These are phyloP conservation scores for Noctua janthina DNA, from an alignment of 2,888 invertebrate genomes.

Conservation along the genomic window DNA sequence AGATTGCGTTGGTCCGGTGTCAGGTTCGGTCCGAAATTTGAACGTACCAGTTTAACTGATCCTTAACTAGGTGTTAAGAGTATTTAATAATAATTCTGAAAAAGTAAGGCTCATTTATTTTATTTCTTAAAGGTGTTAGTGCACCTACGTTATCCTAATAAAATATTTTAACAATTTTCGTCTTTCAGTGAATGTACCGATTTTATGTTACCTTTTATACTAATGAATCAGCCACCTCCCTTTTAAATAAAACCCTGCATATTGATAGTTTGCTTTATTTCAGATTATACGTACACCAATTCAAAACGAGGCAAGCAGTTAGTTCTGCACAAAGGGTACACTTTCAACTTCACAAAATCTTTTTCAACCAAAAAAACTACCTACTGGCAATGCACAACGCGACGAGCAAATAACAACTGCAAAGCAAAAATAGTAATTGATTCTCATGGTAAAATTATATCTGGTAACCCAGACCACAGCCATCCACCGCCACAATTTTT, in stretches of 20 bases:
- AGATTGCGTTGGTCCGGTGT: too few species aligned
- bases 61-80: too few species aligned
- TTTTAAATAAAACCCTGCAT: too few species aligned
- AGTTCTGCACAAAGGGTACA: neutral
- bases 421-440: slow-evolving; percentile 24
- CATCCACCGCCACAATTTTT: slow-evolving; percentile 14
- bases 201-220: neutral
- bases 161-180: neutral
- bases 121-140: neutral
- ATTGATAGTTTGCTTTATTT: too few species aligned
- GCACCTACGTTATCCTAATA: neutral
- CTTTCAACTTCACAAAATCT: neutral
- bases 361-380: neutral
- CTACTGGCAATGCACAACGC: slow-evolving; percentile 4
- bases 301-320: slow-evolving; percentile 9
- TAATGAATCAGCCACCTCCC: too few species aligned
- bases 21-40: too few species aligned
- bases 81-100: neutral
- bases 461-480: slow-evolving; percentile 4
- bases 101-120: neutral
- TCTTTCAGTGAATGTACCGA: too few species aligned
- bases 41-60: too few species aligned
- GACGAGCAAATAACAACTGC: neutral
- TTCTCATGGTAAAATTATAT: neutral
- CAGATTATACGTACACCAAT: slow-evolving; percentile 1